Conservation (phyloP, 2,797 vertebrate species). For the Semotilus atromaculatus region DNA sequence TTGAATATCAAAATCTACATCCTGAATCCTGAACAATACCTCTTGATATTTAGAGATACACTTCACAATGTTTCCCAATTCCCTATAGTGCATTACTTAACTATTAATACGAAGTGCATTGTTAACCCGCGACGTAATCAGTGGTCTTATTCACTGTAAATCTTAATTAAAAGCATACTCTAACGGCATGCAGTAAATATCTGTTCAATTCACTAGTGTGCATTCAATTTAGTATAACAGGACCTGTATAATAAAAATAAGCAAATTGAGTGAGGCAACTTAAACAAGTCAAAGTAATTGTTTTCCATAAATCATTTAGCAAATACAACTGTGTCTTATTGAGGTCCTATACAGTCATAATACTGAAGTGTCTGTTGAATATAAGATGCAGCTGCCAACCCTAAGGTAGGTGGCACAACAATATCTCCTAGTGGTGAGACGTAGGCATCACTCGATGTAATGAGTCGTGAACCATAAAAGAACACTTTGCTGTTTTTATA, state of each 20-base stretch:
- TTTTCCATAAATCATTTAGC: slow-evolving; percentile 50
- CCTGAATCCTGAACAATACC: not conserved
- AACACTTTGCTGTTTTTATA: not conserved
- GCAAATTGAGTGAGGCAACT: slow-evolving; percentile 44
- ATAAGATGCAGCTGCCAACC: not conserved
- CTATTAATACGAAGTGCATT: not conserved
- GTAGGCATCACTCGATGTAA: slow-evolving; percentile 19
- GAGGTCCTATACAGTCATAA: slow-evolving; percentile 4
- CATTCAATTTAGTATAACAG: slow-evolving; percentile 23
- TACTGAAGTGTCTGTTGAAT: slow-evolving; percentile 10
- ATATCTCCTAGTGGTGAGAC: slow-evolving; percentile 57
- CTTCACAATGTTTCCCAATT: not conserved
- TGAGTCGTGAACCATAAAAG: slow-evolving; percentile 4
- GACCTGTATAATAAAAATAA: slow-evolving; percentile 41
- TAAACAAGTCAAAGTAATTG: slow-evolving; percentile 46
- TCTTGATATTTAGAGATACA: not conserved
- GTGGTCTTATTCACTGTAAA: slow-evolving; percentile 18
- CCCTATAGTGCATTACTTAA: slow-evolving; percentile 9
- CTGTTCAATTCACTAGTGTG: slow-evolving; percentile 35
- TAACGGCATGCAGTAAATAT: slow-evolving; percentile 24
- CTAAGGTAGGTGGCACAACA: slow-evolving; percentile 47
- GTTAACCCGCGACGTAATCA: slow-evolving; percentile 14
- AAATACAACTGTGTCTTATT: slow-evolving; percentile 42
- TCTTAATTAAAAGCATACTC: slow-evolving; percentile 40
- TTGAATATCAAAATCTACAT: not conserved